Evolutionary conservation across 2,797 vertebrate genomes (phyloP).

Genomic region (Acanthornis magna): DNA sequence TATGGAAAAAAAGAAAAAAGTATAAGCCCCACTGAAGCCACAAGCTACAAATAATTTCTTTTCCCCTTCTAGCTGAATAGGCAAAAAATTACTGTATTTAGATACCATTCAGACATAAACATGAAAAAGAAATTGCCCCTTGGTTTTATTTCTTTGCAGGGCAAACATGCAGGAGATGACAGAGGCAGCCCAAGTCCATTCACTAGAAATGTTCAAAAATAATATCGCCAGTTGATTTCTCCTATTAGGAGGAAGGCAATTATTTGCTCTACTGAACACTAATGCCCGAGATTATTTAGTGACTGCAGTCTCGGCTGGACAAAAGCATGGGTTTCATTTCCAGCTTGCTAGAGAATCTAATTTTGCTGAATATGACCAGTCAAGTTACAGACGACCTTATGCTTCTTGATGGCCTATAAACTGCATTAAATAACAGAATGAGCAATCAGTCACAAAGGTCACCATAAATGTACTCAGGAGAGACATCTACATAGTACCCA

Average conservation of each 20-base stretch:
- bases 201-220: not conserved
- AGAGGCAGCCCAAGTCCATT: not conserved
- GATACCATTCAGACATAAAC: not conserved
- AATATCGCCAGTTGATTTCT: not conserved
- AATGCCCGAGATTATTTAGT: not conserved
- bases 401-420: not conserved
- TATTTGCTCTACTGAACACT: constrained; percentile 5
- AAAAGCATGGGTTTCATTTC: not conserved
- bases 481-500: not conserved
- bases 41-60: not conserved
- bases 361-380: not conserved
- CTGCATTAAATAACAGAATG: not conserved
- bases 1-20: not conserved
- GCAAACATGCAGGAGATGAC: not conserved
- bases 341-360: not conserved
- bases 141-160: not conserved
- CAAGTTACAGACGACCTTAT: not conserved
- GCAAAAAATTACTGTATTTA: not conserved
- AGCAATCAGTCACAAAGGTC: not conserved
- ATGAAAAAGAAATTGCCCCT: not conserved
- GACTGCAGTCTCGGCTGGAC: not conserved
- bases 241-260: not conserved
- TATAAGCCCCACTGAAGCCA: not conserved
- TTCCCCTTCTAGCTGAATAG: not conserved
- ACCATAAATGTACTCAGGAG: not conserved